Evolutionary conservation across 2,888 invertebrate genomes (phyloP).

Genomic region (Hemaris fuciformis): DNA sequence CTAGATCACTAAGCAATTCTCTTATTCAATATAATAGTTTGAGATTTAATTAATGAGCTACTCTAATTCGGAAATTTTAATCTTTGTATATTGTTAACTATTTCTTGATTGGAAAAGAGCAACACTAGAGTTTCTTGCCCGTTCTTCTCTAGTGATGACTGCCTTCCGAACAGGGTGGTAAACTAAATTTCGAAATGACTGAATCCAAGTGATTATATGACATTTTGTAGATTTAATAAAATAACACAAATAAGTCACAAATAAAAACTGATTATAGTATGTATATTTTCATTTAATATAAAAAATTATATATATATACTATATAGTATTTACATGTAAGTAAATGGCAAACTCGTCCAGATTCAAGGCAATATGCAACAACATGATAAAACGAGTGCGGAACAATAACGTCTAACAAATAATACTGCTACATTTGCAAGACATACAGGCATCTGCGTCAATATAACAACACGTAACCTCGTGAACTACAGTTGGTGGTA

Average conservation of each 20-base stretch:
- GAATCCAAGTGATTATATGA: background rate
- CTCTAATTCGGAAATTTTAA: no score
- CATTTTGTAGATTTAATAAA: no score
- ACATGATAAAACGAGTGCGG: constrained; percentile 19
- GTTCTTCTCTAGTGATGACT: no score
- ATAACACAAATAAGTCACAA: background rate
- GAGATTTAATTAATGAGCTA: no score
- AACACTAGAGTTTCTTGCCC: no score
- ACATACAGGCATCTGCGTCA: constrained; percentile 18
- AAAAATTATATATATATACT: constrained; percentile 75
- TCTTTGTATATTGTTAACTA: no score
- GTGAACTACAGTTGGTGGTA: background rate
- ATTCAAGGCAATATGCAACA: constrained; percentile 46
- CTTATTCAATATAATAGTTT: no score
- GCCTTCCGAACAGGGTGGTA: no score
- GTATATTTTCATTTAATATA: constrained; percentile 77
- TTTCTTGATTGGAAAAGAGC: no score
- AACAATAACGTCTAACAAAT: constrained; percentile 8
- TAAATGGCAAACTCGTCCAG: constrained; percentile 73
- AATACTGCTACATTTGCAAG: constrained; percentile 20
- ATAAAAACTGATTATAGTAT: constrained; percentile 51
- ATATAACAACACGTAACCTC: constrained; percentile 59
- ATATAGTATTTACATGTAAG: constrained; percentile 76
- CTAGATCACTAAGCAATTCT: no score
- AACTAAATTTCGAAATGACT: background rate